Base-by-base conservation (phyloP, 2,888 invertebrate genomes). In the Spatulosminthurus flaviceps region DNA sequence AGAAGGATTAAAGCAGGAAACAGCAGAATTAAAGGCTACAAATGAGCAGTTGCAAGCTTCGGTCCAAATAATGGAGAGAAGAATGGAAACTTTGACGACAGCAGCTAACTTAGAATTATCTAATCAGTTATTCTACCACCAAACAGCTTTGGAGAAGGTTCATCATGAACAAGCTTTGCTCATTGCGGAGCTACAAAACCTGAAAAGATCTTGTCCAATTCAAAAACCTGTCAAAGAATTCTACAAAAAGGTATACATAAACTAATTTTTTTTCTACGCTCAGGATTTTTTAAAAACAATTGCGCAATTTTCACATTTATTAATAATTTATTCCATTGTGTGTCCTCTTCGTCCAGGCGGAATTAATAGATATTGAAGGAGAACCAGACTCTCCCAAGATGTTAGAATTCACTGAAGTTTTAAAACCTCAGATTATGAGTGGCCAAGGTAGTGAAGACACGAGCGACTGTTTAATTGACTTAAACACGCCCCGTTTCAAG, bases 81-180 rank as follows among this genome's bases (percentile, higher is more conserved):
- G 67, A 19, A 24, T 64, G 13, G 66, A 43, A 22, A 34, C 66
- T 5, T 24, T 73, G 24, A 78, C 21, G 21, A 70, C 64, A 34
- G 61, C 28, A n/a, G 78, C 78, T 0, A 41, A 34, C 0, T n/a
- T 41, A 7, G 78, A 79, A 21, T 22, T 73, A 22, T 64, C 78
- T 0, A 66, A 67, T 28, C 78, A 79, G 34, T 29, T 73, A 7
- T 43, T 26, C 19, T 41, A 67, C 21, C 73, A 79, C 34, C 78
- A 79, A 29, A 79, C 73, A 0, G 73, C 73, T 26, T 29, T 79
- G 21, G 78, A 79, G 28, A 79, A 79, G 42, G 73, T 79, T 64
- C 72, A 79, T 42, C 34, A 67, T 13, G 78, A 79, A 28, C 78
- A 79, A 22, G 72, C 69, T 26, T 28, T 67, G 0, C 41, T 79